Evolutionary conservation across 1,140 invertebrate species (phyloP), one percentile per base, ranked within the genome.

Genomic region (Mylabris phalerata): DNA sequence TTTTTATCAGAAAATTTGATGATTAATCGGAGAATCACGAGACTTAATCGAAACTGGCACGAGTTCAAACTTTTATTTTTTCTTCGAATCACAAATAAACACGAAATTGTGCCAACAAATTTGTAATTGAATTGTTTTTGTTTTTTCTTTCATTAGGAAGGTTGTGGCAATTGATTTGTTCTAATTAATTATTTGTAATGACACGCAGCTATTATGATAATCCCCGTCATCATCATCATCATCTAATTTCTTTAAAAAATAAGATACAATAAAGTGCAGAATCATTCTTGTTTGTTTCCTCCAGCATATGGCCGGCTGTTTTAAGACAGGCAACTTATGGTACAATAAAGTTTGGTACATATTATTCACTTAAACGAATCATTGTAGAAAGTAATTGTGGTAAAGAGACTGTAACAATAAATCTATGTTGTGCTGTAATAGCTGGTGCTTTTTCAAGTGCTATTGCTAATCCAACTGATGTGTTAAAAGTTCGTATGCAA

Each of bases 381-480:
- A 74, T 84, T 48, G 80, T 78, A 56, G 76, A 86, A 64, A 78
- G 79, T 51, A 79, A 84, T 71, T 79, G 85, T 57, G 77, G 78
- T 62, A 78, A 80, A 61, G 90, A 92, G 69, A 82, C 84, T 65
- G 78, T 95, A 26, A 75, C 83, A 61, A 82, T 87, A 42, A 95
- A 95, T 77, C 83, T 95, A 42, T 77, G 87, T 51, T 95, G 92
- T 79, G 93, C 90, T 25, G 84, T 90, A 10, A 77, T 87, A 63
- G 88, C 90, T 9, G 90, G 90, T 24, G 90, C 92, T 5, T 78
- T 95, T 45, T 93, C 92, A 13, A 94, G 92, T 71, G 91, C 94
- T n/a, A 90, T 97, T 66, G 93, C 94, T 9, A 96, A 95, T 80
- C 95, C 95, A n/a, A 95, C 94, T 3, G 95, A 98, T 81, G 90